phyloP scores from a whole-genome alignment of 2,113 vertebrate species.

The Scortum barcoo region DNA sequence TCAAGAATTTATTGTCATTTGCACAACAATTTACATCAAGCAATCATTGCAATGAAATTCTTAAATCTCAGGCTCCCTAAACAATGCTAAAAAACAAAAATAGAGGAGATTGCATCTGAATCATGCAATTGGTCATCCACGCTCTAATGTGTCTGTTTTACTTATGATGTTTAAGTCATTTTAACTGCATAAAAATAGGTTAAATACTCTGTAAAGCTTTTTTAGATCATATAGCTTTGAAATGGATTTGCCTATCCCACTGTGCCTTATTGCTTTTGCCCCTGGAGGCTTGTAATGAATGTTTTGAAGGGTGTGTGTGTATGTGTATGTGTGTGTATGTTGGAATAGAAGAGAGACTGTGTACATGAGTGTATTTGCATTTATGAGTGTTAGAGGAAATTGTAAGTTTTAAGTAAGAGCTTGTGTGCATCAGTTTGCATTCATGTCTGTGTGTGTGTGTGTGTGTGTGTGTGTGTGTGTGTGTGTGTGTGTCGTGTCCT shows the following conservation, averaged over 20 bases:
- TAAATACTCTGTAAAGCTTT: not conserved
- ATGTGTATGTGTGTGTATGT: too few species aligned
- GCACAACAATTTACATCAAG: too few species aligned
- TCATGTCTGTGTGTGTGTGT: not conserved
- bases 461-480: not conserved
- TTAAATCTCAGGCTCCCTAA: too few species aligned
- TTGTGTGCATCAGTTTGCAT: not conserved
- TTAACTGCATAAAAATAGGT: not conserved
- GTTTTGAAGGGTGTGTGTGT: too few species aligned
- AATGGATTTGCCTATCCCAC: not conserved
- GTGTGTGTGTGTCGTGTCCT: not conserved
- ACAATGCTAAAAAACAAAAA: too few species aligned
- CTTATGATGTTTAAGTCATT: not conserved
- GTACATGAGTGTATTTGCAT: too few species aligned
- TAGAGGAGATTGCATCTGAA: too few species aligned
- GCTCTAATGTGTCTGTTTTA: not conserved
- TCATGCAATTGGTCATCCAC: not conserved
- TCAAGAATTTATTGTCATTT: too few species aligned
- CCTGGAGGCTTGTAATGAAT: not conserved
- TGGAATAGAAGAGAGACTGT: too few species aligned
- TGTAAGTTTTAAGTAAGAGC: too few species aligned
- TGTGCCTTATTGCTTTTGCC: not conserved
- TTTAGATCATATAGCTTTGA: not conserved
- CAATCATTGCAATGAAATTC: too few species aligned
- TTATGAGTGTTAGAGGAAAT: too few species aligned